These are phyloP conservation scores for Sebastes wilsoni DNA, from an alignment of 2,797 vertebrate genomes.

Conservation along the genomic window DNA sequence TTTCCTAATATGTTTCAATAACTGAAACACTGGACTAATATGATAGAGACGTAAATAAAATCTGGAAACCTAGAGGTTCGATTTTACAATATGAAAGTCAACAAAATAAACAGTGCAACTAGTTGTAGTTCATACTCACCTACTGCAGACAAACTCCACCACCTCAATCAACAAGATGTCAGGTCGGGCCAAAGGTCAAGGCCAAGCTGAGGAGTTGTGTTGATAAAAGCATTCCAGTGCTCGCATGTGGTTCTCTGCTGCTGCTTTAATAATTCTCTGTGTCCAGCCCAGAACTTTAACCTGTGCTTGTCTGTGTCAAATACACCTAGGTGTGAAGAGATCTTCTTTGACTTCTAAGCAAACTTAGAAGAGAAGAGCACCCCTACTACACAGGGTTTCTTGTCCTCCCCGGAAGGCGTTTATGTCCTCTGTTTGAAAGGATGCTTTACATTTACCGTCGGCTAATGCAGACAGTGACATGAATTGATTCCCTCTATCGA, in stretches of 20 bases:
- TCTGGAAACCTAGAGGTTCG: too few relatives aligned
- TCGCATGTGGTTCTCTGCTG: not conserved
- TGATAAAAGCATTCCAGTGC: slow-evolving; percentile 14
- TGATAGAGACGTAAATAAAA: not conserved
- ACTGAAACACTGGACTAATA: not conserved
- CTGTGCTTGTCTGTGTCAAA: slow-evolving; percentile 23
- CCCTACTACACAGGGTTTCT: not conserved
- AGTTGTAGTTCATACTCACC: not conserved
- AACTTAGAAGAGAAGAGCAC: not conserved
- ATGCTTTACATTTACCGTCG: slow-evolving; percentile 63
- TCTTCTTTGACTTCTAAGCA: slow-evolving; percentile 36
- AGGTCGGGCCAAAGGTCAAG: slow-evolving; percentile 13
- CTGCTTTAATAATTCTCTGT: slow-evolving; percentile 12
- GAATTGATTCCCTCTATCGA: slow-evolving; percentile 71
- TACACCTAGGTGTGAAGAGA: slow-evolving; percentile 26
- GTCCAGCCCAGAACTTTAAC: slow-evolving; percentile 15
- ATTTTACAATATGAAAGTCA: not conserved
- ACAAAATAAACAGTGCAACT: not conserved
- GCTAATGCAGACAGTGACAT: slow-evolving; percentile 69
- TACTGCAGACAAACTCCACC: not conserved
- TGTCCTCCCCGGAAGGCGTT: slow-evolving; percentile 19
- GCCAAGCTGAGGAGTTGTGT: slow-evolving; percentile 8
- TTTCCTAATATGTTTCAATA: not conserved
- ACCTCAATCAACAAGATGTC: not conserved
- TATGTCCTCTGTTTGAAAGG: slow-evolving; percentile 50